phyloP scores from a whole-genome alignment of 2,888 invertebrate genomes.

The Blastobasis lacticolella region DNA sequence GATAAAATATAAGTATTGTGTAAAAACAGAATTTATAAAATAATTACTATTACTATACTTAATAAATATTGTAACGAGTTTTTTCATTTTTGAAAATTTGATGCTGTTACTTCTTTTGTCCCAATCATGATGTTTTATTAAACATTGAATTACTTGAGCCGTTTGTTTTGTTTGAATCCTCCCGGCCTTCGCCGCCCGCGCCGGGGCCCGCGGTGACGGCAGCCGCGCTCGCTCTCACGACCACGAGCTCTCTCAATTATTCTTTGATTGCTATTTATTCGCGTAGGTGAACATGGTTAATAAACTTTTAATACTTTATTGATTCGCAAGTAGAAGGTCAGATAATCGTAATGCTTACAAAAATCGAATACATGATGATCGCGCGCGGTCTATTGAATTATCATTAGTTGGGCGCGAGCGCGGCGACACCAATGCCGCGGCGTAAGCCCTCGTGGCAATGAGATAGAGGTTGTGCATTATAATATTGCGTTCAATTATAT shows the following conservation, averaged over 20 bases:
- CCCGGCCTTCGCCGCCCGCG: no score
- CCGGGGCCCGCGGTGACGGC: no score
- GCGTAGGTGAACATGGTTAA: no score
- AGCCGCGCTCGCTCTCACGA: not conserved
- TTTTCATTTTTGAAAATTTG: slow-evolving; percentile 60
- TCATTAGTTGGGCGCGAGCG: slow-evolving; percentile 4
- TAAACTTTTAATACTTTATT: not conserved
- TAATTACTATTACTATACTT: slow-evolving; percentile 26
- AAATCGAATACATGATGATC: slow-evolving; percentile 14
- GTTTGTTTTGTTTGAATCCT: not conserved
- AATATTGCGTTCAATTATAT: slow-evolving; percentile 9
- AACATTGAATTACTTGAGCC: slow-evolving; percentile 55
- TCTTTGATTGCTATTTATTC: no score
- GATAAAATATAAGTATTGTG: slow-evolving; percentile 18
- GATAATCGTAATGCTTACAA: slow-evolving; percentile 22
- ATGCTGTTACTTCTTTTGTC: slow-evolving; percentile 64
- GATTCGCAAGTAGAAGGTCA: slow-evolving; percentile 18
- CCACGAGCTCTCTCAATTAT: not conserved
- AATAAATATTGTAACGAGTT: slow-evolving; percentile 35
- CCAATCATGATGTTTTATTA: slow-evolving; percentile 70
- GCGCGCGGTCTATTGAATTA: slow-evolving; percentile 16
- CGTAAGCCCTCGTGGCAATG: slow-evolving; percentile 27
- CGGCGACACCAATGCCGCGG: slow-evolving; percentile 6
- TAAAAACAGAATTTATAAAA: slow-evolving; percentile 20
- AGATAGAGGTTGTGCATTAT: slow-evolving; percentile 28